Evolutionary conservation across 53 echinoderm and acorn worm species (phyloP), one percentile per base, ranked within the genome.

Genomic region (Arbacia lixula): DNA sequence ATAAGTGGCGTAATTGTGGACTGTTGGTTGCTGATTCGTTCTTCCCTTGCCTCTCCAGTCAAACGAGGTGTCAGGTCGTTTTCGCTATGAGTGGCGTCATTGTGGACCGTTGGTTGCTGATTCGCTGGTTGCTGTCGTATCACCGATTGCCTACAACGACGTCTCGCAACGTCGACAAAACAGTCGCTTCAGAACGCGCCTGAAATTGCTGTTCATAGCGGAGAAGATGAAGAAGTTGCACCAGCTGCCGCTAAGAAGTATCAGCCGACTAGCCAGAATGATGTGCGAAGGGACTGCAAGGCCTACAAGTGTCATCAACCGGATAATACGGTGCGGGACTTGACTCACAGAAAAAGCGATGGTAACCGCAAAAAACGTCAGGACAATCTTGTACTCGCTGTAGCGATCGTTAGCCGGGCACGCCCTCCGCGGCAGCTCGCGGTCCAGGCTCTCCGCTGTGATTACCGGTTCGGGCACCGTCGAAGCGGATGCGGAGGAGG

Each of bases 161-260:
- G n/a, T n/a, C n/a, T n/a, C n/a, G 11, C 63, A 63, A 31, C 63
- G 31, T 16, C 63, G 63, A 5, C 63, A 33, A 2, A 68, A 68
- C 25, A 68, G 36, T 19, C 39, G 36, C 52, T 72, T 72, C 19
- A 72, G 16, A 8, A 49, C 51, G 5, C 51, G 28, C 17, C 72
- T 49, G 33, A 72, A 72, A 26, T 31, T 51, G 17, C 12, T 25
- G 51, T 72, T 72, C 72, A 72, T 72, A 12, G 51, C 34, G 50
- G 72, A 72, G 50, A 72, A 72, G 49, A 72, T 72, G 72, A 51
- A 2, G 20, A 72, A 72, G 51, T 72, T 72, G 1, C 46, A 29
- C 50, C 72, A 72, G 9, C 72, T 72, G 1, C 72, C 33, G 72
- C 72, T 50, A 3, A 72, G 27, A 0, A 72, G 12, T 4, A 72